A percentile compares a stretch with the other conserved stretches of the same genome.
phyloP scores from a whole-genome alignment of 2,888 invertebrate species.

The Leptinotarsa tumamoca region DNA sequence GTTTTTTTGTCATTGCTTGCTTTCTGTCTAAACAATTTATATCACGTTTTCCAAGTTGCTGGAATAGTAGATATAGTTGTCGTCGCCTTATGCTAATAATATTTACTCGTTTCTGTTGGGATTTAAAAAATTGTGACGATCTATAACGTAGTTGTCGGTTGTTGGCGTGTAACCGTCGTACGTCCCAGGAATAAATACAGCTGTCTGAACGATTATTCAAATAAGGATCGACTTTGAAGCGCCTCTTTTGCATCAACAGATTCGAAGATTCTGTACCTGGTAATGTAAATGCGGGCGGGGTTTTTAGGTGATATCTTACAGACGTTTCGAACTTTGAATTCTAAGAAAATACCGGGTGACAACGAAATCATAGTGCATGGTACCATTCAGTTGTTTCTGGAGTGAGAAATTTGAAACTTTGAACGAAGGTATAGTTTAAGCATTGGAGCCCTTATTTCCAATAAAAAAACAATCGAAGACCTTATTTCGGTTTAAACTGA shows the following conservation, averaged over 20 bases:
- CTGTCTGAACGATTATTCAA: conserved; percentile 22
- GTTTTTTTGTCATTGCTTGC: not conserved
- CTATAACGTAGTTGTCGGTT: not conserved
- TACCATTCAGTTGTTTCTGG: too few species aligned
- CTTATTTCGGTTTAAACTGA: too few species aligned
- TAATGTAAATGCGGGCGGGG: too few species aligned
- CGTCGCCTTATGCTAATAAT: not conserved
- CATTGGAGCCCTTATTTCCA: too few species aligned
- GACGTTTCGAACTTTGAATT: not conserved
- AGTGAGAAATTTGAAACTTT: too few species aligned
- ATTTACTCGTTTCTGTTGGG: conserved; percentile 4
- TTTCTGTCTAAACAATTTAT: too few species aligned
- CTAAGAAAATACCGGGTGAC: too few species aligned
- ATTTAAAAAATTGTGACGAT: not conserved
- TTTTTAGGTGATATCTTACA: too few species aligned
- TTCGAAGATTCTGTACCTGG: not conserved
- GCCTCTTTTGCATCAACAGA: not conserved
- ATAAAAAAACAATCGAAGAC: too few species aligned
- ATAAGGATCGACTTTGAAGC: conserved; percentile 15
- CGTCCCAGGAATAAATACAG: conserved; percentile 17
- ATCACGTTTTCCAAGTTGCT: too few species aligned
- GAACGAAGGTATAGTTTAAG: too few species aligned
- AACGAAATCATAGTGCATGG: not conserved
- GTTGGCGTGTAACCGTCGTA: conserved; percentile 9
- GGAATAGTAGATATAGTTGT: not conserved